A percentile compares a stretch with the other conserved stretches of the same genome.
Conservation (phyloP, 2,797 vertebrate species). For the Enteromius afrohamiltoni region DNA sequence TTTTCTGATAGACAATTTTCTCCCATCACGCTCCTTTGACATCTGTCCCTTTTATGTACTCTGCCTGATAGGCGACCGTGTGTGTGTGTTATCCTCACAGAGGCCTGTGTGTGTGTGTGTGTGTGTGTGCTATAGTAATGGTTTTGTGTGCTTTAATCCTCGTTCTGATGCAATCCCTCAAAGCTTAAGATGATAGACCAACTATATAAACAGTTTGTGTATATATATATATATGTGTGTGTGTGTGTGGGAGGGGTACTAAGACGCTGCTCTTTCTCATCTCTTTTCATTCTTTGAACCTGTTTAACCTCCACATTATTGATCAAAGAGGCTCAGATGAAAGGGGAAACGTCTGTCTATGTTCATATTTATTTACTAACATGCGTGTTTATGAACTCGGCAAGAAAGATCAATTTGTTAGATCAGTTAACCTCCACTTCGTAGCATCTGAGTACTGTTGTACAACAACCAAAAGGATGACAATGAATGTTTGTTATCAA, state of each 20-base stretch:
- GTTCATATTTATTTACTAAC: neutral
- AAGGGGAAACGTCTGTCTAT: neutral
- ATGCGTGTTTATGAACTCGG: neutral
- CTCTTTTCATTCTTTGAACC: slow-evolving; percentile 47
- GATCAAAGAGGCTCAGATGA: slow-evolving; percentile 51
- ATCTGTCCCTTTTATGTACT: slow-evolving; percentile 46
- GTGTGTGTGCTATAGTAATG: slow-evolving; percentile 37
- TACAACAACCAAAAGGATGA: neutral
- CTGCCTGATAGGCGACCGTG: slow-evolving; percentile 24
- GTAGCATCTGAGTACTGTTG: slow-evolving; percentile 14
- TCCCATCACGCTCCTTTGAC: slow-evolving; percentile 48
- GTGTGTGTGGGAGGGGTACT: slow-evolving; percentile 17
- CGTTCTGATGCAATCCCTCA: slow-evolving; percentile 48
- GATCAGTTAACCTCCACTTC: slow-evolving; percentile 19
- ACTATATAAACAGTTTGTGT: slow-evolving; percentile 10
- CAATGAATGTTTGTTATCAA: slow-evolving; percentile 27
- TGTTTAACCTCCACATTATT: slow-evolving; percentile 52
- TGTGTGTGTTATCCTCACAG: slow-evolving; percentile 15
- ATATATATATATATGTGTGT: neutral
- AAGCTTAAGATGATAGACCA: slow-evolving; percentile 24
- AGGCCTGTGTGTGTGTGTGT: slow-evolving; percentile 20
- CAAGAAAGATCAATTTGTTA: neutral
- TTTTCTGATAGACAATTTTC: slow-evolving; percentile 39
- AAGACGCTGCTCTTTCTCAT: slow-evolving; percentile 46
- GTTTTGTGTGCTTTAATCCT: slow-evolving; percentile 52